Evolutionary conservation across 2,888 invertebrate genomes (phyloP).

Genomic region (Luffia ferchaultella): DNA sequence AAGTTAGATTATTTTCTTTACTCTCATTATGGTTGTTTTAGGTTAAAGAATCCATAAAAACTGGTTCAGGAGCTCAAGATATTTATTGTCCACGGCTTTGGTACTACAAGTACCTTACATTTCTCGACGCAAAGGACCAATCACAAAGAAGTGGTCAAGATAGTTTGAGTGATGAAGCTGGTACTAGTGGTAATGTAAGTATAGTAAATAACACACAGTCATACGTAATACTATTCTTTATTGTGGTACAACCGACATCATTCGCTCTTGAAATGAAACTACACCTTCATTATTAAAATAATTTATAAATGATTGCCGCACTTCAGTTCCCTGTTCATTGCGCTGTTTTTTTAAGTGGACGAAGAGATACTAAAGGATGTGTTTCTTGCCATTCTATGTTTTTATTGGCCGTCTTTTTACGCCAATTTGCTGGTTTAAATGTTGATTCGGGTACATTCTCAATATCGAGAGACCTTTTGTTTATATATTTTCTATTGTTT

Average conservation of each 20-base stretch:
- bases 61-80: constrained; percentile 15
- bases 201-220: background rate
- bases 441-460: background rate
- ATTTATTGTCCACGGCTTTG: constrained; percentile 19
- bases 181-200: background rate
- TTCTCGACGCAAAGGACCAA: constrained; percentile 12
- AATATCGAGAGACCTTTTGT: background rate
- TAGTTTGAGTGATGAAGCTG: constrained; percentile 8
- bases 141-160: constrained; percentile 1
- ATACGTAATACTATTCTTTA: too few relatives aligned
- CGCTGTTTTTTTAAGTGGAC: too few relatives aligned
- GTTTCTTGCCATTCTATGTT: too few relatives aligned
- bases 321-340: too few relatives aligned
- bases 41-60: background rate
- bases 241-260: too few relatives aligned
- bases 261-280: constrained; percentile 8
- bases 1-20: too few relatives aligned
- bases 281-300: constrained; percentile 5
- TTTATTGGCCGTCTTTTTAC: background rate
- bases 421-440: background rate
- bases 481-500: background rate
- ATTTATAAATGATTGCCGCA: too few relatives aligned
- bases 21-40: background rate
- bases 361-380: too few relatives aligned
- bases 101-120: constrained; percentile 19